Evolutionary conservation across 1,140 invertebrate genomes (phyloP), one percentile per base, ranked within the genome.

Genomic region (Carposina sasakii): DNA sequence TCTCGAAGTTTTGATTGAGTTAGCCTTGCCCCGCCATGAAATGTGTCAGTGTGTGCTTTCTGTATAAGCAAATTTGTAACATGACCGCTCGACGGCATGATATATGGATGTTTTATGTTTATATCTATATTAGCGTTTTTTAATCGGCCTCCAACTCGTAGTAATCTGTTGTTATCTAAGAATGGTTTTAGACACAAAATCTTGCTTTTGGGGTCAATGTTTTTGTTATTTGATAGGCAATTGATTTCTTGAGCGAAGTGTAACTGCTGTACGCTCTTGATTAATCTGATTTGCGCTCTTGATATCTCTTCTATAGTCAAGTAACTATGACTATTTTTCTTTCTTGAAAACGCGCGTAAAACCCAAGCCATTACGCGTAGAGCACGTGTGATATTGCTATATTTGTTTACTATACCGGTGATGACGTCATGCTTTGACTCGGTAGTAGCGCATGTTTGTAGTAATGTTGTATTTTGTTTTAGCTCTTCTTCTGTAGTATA

Each of bases 31-130:
- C 56, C 60, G 13, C 50, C 24, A 28, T 28, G 24, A 12, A 28
- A 28, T 28, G 24, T 28, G 24, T 28, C 24, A 6, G 6, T 28
- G 10, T 71, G 66, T 1, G 54, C 17, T 10, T 61, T 12, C 0
- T 26, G 12, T 0, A 62, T 59, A 3, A 70, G 46, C 0, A 70
- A 41, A 1, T 15, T 17, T 0, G 50, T 52, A 3, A 67, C 19
- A 2, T 16, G 1, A 8, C 49, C 52, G 0, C 55, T 15, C 0
- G 17, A 31, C 0, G 52, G 46, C 1, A 65, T 13, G n/a, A 65
- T 60, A 0, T 17, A 12, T 1, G 47, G 50, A 28, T 65, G 59
- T 9, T 44, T 47, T 0, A 2, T 16, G 1, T 20, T 15, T 8
- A 15, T 1, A 6, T 20, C 5, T 0, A 58, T 3, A 9, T 2